Evolutionary conservation across 2,113 vertebrate genomes (phyloP), one percentile per base, ranked within the genome.

Genomic region (Hemiprocne comata): DNA sequence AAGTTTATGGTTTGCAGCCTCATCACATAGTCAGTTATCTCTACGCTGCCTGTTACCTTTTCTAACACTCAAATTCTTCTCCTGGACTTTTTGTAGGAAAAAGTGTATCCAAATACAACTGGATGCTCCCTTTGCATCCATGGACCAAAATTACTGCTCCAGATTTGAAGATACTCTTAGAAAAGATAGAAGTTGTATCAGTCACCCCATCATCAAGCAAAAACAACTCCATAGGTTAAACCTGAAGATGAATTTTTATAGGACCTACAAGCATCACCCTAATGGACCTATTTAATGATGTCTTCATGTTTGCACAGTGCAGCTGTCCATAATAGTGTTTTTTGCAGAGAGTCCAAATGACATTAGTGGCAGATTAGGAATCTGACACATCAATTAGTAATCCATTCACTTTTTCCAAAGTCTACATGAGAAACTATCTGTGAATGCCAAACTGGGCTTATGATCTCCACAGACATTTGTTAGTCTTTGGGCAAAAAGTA

Each of bases 361-460:
- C 96, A 94, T 91, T 85, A 85, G 62, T 77, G 80, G 77, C 67
- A 93, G 80, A 94, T 95, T 87, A 93, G 82, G 91, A 94, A 89
- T 94, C 80, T 90, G 91, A 94, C 87, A 92, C 89, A 94, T 85
- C 93, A 92, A 77, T 96, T 97, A 94, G 89, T 90, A 96, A 89
- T 64, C 87, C 90, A 89, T 90, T 96, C 95, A 72, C 85, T 96
- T 95, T 93, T 97, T 95, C 96, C 95, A 95, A 87, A 91, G 76
- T 48, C 82, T 87, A 97, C 90, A 96, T 93, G 77, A 93, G 87
- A 96, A 94, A 92, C 75, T 76, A 82, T 96, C 89, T 92, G 91
- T 77, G 93, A 77, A 87, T 90, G 93, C 95, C 96, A 95, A 94
- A 79, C 25, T 60, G 51, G 76, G 57, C 90, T 92, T 94, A 88